A percentile compares a stretch with the other conserved stretches of the same genome.
These are phyloP conservation scores for Barnardius zonarius DNA, from an alignment of 2,113 vertebrate genomes.

Conservation along the genomic window DNA sequence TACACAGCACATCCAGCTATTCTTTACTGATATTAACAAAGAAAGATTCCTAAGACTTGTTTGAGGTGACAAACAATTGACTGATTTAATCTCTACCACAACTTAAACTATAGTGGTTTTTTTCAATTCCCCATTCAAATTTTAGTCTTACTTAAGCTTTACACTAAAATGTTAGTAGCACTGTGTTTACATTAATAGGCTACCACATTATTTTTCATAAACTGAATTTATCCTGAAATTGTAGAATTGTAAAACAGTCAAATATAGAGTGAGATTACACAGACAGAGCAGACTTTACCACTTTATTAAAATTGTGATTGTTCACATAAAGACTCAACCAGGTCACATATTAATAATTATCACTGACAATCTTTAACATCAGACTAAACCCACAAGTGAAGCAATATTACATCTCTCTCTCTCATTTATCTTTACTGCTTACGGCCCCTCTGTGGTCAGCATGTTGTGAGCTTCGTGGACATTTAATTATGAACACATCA, in stretches of 20 bases:
- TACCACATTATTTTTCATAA: background rate
- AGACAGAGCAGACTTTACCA: constrained; percentile 45
- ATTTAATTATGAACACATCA: constrained; percentile 86
- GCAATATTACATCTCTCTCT: constrained; percentile 86
- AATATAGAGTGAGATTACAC: background rate
- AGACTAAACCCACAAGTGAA: constrained; percentile 85
- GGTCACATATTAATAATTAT: constrained; percentile 90
- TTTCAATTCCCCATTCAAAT: background rate
- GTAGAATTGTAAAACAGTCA: background rate
- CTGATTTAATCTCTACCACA: background rate
- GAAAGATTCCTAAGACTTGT: background rate
- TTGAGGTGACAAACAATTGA: background rate
- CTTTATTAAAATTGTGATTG: constrained; percentile 78
- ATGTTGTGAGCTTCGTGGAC: constrained; percentile 75
- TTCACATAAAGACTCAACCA: constrained; percentile 79
- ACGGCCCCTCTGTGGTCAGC: constrained; percentile 84
- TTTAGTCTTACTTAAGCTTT: background rate
- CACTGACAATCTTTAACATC: constrained; percentile 88
- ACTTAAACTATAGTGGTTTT: background rate
- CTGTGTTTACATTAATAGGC: background rate
- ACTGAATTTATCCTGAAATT: background rate
- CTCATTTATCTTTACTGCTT: constrained; percentile 89
- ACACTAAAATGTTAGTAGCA: background rate
- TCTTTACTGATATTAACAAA: background rate
- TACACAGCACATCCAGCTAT: background rate